Evolutionary conservation across 1,140 invertebrate genomes (phyloP).

Genomic region (Drosophila arizonae): DNA sequence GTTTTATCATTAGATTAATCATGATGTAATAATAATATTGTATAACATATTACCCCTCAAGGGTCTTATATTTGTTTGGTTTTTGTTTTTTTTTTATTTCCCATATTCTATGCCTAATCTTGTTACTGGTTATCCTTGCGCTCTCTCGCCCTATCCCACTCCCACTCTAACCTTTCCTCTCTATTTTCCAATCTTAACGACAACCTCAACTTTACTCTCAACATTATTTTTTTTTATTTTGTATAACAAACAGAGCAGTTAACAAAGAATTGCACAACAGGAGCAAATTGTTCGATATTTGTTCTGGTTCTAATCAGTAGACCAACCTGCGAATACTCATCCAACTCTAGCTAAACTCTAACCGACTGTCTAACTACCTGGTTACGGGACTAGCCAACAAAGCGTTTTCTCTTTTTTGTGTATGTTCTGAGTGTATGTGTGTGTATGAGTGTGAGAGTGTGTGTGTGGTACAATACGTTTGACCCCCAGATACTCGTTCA

Average conservation of each 20-base stretch:
- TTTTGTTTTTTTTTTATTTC: constrained; percentile 19
- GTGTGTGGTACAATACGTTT: constrained; percentile 49
- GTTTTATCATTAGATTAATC: constrained; percentile 59
- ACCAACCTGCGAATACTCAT: constrained; percentile 7
- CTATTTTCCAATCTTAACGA: constrained; percentile 39
- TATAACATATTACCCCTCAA: constrained; percentile 65
- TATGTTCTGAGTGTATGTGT: too few relatives aligned
- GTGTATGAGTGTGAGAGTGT: too few relatives aligned
- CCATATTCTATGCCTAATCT: constrained; percentile 40
- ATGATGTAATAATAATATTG: constrained; percentile 76
- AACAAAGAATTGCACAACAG: constrained; percentile 79
- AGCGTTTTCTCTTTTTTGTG: constrained; percentile 61
- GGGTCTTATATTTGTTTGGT: neutral
- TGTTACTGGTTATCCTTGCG: constrained; percentile 20
- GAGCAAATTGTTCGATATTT: constrained; percentile 58
- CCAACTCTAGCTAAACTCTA: constrained; percentile 19
- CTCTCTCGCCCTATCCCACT: constrained; percentile 23
- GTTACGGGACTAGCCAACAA: constrained; percentile 63
- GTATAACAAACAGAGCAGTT: constrained; percentile 77
- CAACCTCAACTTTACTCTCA: constrained; percentile 45
- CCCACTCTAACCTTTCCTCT: neutral
- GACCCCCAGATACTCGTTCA: neutral
- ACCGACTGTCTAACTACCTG: constrained; percentile 32
- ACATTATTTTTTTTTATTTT: constrained; percentile 41
- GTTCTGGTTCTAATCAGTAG: constrained; percentile 29